Evolutionary conservation across 1,140 invertebrate genomes (phyloP), one percentile per base, ranked within the genome.

Genomic region (Achroia grisella): DNA sequence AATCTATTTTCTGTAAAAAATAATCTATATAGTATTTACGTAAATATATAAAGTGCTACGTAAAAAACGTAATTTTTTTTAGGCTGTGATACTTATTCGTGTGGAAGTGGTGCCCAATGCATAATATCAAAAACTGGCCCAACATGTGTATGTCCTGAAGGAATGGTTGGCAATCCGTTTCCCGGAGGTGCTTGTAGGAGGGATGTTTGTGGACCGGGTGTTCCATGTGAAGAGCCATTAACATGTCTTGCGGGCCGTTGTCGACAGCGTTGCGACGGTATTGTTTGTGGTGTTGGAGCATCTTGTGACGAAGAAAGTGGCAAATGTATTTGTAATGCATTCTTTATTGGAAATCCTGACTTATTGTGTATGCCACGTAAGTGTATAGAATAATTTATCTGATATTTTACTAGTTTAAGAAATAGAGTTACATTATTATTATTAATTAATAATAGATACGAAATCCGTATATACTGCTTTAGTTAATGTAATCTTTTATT

Each of bases 331-430:
- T 97, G 95, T 71, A 90, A 95, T 71, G 90, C 92, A 1, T 94
- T 93, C 64, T 96, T 96, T 72, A 89, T 96, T 48, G 95, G 95
- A 56, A 95, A 97, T 81, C 94, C 95, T 0, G 92, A 95, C 64
- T 82, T 96, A 6, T 87, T 97, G 13, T 97, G 95, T 71, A 95
- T 97, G 90, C 95, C 95, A 71, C 95, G 93, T 94, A 90, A 93
- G 93, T 93, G 30, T 31, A 43, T 30, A 40, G 10, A 46, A 1
- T 40, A 23, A 3, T 23, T 23, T 23, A 23, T 23, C 17, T 23
- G 17, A 6, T 23, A 23, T 3, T 3, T 6, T 23, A 23, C n/a
- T n/a, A n/a, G n/a, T n/a, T n/a, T n/a, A n/a, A n/a, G n/a, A n/a
- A n/a, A n/a, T n/a, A n/a, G n/a, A n/a, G n/a, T n/a, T n/a, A n/a